Percentiles rank a stretch among this genome's conserved stretches.
phyloP scores from a whole-genome alignment of 1,140 invertebrate species.

The Coelopa frigida region DNA sequence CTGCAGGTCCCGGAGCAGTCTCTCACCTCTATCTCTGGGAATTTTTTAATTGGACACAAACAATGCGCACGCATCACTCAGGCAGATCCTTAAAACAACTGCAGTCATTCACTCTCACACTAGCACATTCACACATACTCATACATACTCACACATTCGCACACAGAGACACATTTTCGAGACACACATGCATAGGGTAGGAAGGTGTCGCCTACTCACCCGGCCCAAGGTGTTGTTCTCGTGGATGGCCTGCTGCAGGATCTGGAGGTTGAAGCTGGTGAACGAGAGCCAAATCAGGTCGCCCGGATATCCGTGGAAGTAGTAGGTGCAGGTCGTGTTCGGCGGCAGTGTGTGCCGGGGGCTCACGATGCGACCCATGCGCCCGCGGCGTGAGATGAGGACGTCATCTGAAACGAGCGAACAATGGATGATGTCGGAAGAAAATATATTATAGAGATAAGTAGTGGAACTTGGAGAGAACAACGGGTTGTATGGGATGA shows the following conservation, averaged over 20 bases:
- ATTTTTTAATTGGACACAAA: no score
- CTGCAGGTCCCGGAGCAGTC: no score
- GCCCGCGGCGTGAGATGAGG: slow-evolving; percentile 49
- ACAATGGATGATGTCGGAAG: slow-evolving; percentile 11
- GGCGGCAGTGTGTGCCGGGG: slow-evolving; percentile 76
- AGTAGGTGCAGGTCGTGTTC: slow-evolving; percentile 79
- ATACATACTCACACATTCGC: no score
- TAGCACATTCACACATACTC: no score
- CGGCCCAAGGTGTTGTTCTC: slow-evolving; percentile 43
- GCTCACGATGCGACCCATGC: slow-evolving; percentile 61
- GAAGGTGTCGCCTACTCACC: slow-evolving; percentile 37
- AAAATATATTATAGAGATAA: slow-evolving; percentile 3
- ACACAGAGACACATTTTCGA: no score
- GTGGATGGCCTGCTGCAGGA: slow-evolving; percentile 51
- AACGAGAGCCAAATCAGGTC: slow-evolving; percentile 84
- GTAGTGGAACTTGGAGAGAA: no score
- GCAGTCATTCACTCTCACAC: no score
- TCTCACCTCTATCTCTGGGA: no score
- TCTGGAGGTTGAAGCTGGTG: slow-evolving; percentile 69
- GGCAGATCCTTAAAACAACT: no score
- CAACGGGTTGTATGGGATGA: no score
- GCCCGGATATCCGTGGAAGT: slow-evolving; percentile 65
- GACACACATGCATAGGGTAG: background rate
- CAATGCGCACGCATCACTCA: no score
- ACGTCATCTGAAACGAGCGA: slow-evolving; percentile 42